Conservation (phyloP, 2,797 vertebrate species). For the Ctenosaura bakeri region DNA sequence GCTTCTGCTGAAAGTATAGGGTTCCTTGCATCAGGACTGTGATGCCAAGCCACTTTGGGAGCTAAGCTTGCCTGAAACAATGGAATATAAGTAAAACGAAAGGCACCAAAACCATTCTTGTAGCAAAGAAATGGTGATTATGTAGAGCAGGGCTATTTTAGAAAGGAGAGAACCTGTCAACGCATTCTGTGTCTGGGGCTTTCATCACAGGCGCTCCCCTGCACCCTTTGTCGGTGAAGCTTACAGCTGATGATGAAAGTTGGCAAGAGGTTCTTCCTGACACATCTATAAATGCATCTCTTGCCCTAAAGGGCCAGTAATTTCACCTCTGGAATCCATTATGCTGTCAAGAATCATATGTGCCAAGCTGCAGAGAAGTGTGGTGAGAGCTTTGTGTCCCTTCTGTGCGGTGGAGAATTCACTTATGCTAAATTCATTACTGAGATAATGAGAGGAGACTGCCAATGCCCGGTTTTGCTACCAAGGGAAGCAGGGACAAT, state of each 20-base stretch:
- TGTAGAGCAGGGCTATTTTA: not conserved
- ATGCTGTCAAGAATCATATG: not conserved
- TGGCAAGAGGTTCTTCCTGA: not conserved
- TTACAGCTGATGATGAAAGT: not conserved
- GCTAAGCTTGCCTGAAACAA: not conserved
- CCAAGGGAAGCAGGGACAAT: not conserved
- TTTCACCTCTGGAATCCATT: conserved; percentile 7
- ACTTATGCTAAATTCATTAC: not conserved
- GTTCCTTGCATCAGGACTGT: not conserved
- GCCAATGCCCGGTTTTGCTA: not conserved
- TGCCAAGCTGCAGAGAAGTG: not conserved
- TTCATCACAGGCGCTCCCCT: not conserved
- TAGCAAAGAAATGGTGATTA: too few species aligned
- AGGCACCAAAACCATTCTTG: not conserved
- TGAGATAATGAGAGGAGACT: not conserved
- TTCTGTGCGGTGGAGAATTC: not conserved
- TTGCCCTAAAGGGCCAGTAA: not conserved
- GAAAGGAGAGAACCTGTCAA: not conserved
- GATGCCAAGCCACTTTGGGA: not conserved
- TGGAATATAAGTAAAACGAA: not conserved
- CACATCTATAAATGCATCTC: not conserved
- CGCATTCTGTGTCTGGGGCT: not conserved
- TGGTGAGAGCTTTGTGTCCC: not conserved
- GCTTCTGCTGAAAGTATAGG: not conserved
- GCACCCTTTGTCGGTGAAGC: too few species aligned